These are phyloP conservation scores for Argopecten irradians DNA, from an alignment of 1,140 invertebrate species.

Conservation along the genomic window DNA sequence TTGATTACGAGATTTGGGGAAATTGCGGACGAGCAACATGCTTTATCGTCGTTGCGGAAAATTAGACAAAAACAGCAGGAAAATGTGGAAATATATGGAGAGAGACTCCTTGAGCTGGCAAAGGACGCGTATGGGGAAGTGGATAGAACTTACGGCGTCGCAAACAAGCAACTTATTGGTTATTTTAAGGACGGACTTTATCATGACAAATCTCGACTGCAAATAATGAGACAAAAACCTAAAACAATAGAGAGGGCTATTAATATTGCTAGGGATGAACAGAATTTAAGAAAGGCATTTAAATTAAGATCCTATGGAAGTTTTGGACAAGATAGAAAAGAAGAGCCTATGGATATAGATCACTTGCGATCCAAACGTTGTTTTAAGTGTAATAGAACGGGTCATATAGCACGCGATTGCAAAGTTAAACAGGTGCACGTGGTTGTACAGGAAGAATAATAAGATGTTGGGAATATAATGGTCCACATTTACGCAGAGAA, in stretches of 20 bases:
- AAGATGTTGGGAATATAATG: background rate
- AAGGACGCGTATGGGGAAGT: conserved; percentile 36
- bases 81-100: conserved; percentile 42
- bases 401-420: background rate
- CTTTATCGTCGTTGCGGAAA: conserved; percentile 31
- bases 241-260: conserved; percentile 26
- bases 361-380: background rate
- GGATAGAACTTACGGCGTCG: background rate
- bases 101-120: conserved; percentile 32
- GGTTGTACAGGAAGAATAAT: background rate
- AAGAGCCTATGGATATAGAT: background rate
- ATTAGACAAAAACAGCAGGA: conserved; percentile 35
- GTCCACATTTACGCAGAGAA: background rate
- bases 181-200: conserved; percentile 41
- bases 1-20: conserved; percentile 39
- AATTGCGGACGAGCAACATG: conserved; percentile 44
- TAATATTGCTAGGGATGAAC: conserved; percentile 28
- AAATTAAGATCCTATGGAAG: background rate
- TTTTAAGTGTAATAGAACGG: background rate
- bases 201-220: conserved; percentile 38
- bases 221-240: conserved; percentile 44
- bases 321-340: too few species aligned
- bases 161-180: conserved; percentile 31
- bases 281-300: conserved; percentile 38
- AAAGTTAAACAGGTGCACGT: background rate